Conservation (phyloP, 1,140 invertebrate species). For the Calliopsis andreniformis region DNA sequence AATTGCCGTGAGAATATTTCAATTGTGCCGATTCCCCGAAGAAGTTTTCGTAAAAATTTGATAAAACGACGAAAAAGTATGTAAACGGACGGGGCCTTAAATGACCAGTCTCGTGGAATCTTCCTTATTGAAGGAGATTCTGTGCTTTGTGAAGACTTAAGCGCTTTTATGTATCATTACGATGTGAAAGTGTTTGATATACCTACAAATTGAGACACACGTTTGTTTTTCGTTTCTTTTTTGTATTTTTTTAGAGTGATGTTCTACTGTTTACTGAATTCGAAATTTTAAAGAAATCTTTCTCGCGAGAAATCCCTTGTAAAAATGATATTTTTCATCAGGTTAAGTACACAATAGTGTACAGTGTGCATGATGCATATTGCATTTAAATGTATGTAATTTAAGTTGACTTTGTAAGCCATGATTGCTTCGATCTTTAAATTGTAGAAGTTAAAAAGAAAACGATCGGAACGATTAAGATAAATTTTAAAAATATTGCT, state of each 20-base stretch:
- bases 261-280: no score
- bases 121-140: neutral
- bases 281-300: no score
- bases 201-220: slow-evolving; percentile 3
- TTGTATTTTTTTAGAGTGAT: neutral
- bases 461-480: neutral
- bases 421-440: no score
- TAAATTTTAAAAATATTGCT: neutral
- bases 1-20: neutral
- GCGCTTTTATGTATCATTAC: slow-evolving; percentile 36
- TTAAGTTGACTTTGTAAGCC: no score
- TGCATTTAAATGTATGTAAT: no score
- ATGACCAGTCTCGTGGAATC: no score
- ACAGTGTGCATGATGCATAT: no score
- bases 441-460: neutral
- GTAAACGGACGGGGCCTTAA: neutral
- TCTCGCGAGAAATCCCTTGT: no score
- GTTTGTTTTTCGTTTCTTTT: neutral
- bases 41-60: neutral
- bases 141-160: neutral
- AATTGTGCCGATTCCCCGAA: neutral
- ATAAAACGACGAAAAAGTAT: neutral
- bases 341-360: no score
- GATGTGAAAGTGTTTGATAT: slow-evolving; percentile 31
- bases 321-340: no score